These are phyloP conservation scores for Simalia tracyae DNA, from an alignment of 2,797 vertebrate species.

Conservation along the genomic window DNA sequence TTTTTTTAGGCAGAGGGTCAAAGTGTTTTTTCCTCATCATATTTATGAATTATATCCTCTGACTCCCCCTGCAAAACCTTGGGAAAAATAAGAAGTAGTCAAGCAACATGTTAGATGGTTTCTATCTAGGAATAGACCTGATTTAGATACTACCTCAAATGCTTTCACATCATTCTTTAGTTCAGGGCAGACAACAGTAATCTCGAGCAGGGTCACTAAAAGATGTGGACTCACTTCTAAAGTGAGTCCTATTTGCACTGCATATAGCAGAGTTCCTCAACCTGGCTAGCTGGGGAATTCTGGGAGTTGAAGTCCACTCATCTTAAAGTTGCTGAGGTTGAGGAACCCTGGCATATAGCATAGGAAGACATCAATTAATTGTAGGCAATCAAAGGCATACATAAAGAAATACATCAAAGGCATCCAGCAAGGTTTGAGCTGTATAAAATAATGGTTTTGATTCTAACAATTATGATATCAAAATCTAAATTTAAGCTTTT, in stretches of 20 bases:
- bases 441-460: not conserved
- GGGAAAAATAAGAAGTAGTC: not conserved
- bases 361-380: not conserved
- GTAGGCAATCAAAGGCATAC: not conserved
- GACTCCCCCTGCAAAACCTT: not conserved
- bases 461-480: not conserved
- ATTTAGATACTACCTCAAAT: not conserved
- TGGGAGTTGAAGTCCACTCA: too few species aligned
- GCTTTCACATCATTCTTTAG: not conserved
- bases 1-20: not conserved
- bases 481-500: constrained; percentile 12
- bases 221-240: not conserved
- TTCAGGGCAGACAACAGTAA: not conserved
- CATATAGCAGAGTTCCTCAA: not conserved
- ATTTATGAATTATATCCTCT: not conserved
- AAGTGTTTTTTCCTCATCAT: not conserved
- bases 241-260: not conserved
- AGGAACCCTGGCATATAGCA: not conserved
- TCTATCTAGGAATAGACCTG: not conserved
- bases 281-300: too few species aligned
- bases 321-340: too few species aligned
- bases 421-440: not conserved
- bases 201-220: not conserved
- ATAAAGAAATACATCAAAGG: not conserved
- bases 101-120: not conserved